Evolutionary conservation across 2,888 invertebrate species (phyloP).

Genomic region (Pachydiplax longipennis): DNA sequence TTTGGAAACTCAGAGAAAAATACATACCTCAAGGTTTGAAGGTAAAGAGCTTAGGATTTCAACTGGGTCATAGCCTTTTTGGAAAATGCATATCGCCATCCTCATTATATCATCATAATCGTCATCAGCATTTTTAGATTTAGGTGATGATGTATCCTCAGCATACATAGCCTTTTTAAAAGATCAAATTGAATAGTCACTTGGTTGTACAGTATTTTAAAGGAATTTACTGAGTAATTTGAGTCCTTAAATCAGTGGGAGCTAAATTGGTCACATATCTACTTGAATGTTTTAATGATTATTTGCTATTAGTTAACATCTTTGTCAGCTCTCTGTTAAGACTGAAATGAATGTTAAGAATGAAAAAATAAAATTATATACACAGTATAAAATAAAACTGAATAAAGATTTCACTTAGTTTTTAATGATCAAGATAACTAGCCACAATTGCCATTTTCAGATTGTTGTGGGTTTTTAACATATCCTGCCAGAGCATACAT

Average conservation of each 20-base stretch:
- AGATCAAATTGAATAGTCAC: not conserved
- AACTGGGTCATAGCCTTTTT: constrained; percentile 60
- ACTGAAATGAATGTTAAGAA: too few species aligned
- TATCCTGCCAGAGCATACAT: too few species aligned
- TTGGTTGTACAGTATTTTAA: not conserved
- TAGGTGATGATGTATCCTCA: constrained; percentile 54
- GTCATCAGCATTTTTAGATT: constrained; percentile 58
- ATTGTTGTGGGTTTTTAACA: too few species aligned
- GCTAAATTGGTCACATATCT: not conserved
- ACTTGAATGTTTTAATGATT: not conserved
- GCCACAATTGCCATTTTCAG: too few species aligned
- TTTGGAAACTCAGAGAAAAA: too few species aligned
- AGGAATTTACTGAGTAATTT: too few species aligned
- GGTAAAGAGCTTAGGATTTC: constrained; percentile 61
- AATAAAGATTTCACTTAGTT: too few species aligned
- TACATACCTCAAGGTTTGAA: constrained; percentile 61
- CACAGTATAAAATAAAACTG: too few species aligned
- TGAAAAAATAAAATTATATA: too few species aligned
- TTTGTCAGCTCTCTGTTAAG: too few species aligned
- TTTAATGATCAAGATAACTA: too few species aligned
- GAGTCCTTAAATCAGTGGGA: not conserved
- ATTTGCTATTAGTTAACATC: not conserved
- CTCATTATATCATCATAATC: constrained; percentile 61
- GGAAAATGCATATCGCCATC: constrained; percentile 65
- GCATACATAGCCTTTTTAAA: constrained; percentile 59